Evolutionary conservation across 1,140 invertebrate genomes (phyloP), one percentile per base, ranked within the genome.

Genomic region (Drosophila littoralis): DNA sequence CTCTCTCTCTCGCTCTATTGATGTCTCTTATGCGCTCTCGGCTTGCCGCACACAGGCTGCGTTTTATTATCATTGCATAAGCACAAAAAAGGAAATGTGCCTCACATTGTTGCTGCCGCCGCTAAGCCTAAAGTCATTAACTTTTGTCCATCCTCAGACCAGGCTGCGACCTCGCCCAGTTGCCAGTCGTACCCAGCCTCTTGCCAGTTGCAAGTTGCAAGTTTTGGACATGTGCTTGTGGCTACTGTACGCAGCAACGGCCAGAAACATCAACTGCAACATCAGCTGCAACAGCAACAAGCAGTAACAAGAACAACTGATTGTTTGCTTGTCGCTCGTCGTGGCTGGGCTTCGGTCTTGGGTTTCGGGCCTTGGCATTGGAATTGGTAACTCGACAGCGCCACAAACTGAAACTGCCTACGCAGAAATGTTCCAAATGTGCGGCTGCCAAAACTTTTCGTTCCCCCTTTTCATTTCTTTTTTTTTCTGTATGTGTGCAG

Each of bases 11-110:
- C 45, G 9, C 6, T 17, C 22, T 40, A 42, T 45, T 13, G 6
- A 3, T n/a, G 3, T 28, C 60, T 51, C 22, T 13, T 12, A 10
- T 8, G 35, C 9, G 15, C 7, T 9, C 42, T 22, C 22, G 10
- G 22, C n/a, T 6, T 33, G 33, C 17, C 28, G n/a, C 42, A 10
- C 35, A 33, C 77, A 50, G 79, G 54, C 77, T 84, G 81, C 81
- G 74, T 77, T 85, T 85, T 88, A 85, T 82, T 79, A 83, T 83
- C 76, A 79, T 82, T 78, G 79, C 83, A 81, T 66, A 88, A 79
- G 82, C 77, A 75, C 52, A 64, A 79, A 60, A 66, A 78, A 81
- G 79, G 61, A 64, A 70, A 70, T 67, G 64, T 70, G 70, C 72
- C 35, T 70, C 54, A 60, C 60, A 85, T 85, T 85, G 82, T 85